Evolutionary conservation across 2,888 invertebrate genomes (phyloP).

Genomic region (Monopis laevigella): DNA sequence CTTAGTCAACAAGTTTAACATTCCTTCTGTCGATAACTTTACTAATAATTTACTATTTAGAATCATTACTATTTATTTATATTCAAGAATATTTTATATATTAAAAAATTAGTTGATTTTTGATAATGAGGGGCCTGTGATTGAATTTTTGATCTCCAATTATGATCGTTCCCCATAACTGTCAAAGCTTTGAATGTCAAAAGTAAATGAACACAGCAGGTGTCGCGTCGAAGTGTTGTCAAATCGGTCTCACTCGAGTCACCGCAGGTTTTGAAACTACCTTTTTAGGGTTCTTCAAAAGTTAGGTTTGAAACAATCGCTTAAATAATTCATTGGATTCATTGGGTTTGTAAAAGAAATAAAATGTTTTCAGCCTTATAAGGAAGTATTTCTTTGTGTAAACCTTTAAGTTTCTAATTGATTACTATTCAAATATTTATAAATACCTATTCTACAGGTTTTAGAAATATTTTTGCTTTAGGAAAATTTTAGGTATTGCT

Average conservation of each 20-base stretch:
- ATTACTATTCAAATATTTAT: no score
- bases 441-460: no score
- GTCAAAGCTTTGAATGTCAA: constrained; percentile 6
- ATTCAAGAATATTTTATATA: constrained; percentile 4
- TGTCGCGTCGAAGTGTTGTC: constrained; percentile 38
- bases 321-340: no score
- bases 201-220: constrained; percentile 45
- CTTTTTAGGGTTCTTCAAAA: constrained; percentile 32
- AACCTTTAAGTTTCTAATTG: no score
- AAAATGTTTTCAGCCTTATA: no score
- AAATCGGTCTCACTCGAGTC: constrained; percentile 37
- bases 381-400: no score
- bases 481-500: no score
- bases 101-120: background rate
- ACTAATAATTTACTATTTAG: constrained; percentile 4
- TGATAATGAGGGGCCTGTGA: constrained; percentile 3
- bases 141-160: constrained; percentile 5
- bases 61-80: constrained; percentile 4
- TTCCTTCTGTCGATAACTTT: constrained; percentile 3
- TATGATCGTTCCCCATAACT: constrained; percentile 1
- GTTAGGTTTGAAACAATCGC: no score
- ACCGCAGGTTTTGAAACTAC: constrained; percentile 31
- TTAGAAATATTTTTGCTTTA: no score
- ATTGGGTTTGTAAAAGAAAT: no score
- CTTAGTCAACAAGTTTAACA: constrained; percentile 9